phyloP scores from a whole-genome alignment of 2,797 vertebrate genomes.

The Kryptopterus vitreolus region DNA sequence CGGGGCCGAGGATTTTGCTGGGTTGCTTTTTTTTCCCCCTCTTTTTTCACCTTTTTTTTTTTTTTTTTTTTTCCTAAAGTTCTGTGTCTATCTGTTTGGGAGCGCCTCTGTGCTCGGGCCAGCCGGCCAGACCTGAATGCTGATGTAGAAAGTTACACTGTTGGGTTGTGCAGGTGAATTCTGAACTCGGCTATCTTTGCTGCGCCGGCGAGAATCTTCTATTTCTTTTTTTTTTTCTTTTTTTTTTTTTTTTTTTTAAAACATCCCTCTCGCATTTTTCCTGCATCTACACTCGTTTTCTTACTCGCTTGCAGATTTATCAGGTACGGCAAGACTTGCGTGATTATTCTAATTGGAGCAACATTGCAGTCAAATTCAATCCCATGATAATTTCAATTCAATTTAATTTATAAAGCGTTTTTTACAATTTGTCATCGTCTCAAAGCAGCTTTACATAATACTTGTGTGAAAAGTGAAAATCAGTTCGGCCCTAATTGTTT shows the following conservation, averaged over 20 bases:
- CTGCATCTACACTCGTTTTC: too few relatives aligned
- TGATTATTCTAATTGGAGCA: neutral
- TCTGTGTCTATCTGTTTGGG: slow-evolving; percentile 43
- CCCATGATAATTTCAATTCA: too few relatives aligned
- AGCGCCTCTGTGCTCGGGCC: slow-evolving; percentile 31
- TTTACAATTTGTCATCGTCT: too few relatives aligned
- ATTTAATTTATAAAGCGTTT: too few relatives aligned
- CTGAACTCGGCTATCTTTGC: neutral
- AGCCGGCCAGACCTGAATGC: slow-evolving; percentile 69
- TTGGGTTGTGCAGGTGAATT: neutral
- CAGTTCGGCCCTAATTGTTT: too few relatives aligned
- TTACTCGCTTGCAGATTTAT: neutral
- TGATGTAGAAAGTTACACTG: slow-evolving; percentile 60
- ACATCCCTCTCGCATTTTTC: neutral
- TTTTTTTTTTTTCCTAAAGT: neutral
- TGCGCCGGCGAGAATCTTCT: neutral
- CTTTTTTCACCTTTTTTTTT: neutral
- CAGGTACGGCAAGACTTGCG: neutral
- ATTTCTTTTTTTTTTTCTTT: neutral
- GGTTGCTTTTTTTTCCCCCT: slow-evolving; percentile 10
- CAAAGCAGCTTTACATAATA: too few relatives aligned
- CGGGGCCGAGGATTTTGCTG: neutral
- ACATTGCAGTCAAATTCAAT: neutral
- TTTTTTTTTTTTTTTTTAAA: neutral
- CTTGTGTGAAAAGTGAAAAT: too few relatives aligned